A percentile compares a stretch with the other conserved stretches of the same genome.
Evolutionary conservation across 37 sponge, comb jelly and placozoan species (phyloP).

Genomic region (Dysidea cf. avara): DNA sequence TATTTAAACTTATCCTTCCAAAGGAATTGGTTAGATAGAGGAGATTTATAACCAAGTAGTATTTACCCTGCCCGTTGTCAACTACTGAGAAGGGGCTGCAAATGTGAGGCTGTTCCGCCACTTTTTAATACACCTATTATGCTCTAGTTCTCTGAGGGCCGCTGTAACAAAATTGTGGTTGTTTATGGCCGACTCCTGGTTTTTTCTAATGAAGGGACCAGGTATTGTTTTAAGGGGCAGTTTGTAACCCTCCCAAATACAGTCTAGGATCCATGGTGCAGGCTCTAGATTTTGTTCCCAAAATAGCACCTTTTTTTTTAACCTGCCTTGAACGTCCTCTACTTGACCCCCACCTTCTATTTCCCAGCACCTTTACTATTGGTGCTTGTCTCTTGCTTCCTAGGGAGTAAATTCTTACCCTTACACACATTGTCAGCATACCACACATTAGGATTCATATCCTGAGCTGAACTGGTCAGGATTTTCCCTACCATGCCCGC

Average conservation of each 20-base stretch:
- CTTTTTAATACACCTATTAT: neutral
- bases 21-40: conserved; percentile 16
- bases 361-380: too few relatives aligned
- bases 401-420: too few relatives aligned
- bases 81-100: conserved; percentile 43
- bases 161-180: conserved; percentile 12
- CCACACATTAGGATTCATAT: too few relatives aligned
- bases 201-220: neutral
- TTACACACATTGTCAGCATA: too few relatives aligned
- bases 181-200: conserved; percentile 12
- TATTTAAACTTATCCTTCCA: conserved; percentile 38
- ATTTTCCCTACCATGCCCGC: too few relatives aligned
- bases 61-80: conserved; percentile 3
- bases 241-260: conserved; percentile 11
- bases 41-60: conserved; percentile 23
- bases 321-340: too few relatives aligned
- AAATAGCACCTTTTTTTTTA: too few relatives aligned
- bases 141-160: neutral
- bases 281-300: too few relatives aligned
- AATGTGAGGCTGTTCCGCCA: neutral
- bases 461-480: too few relatives aligned
- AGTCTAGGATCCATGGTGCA: too few relatives aligned
- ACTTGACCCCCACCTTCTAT: too few relatives aligned
- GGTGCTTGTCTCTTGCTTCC: too few relatives aligned
- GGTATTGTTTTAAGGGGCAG: conserved; percentile 18